Evolutionary conservation across 2,113 vertebrate genomes (phyloP), one percentile per base, ranked within the genome.

Genomic region (Centropus unirufus): DNA sequence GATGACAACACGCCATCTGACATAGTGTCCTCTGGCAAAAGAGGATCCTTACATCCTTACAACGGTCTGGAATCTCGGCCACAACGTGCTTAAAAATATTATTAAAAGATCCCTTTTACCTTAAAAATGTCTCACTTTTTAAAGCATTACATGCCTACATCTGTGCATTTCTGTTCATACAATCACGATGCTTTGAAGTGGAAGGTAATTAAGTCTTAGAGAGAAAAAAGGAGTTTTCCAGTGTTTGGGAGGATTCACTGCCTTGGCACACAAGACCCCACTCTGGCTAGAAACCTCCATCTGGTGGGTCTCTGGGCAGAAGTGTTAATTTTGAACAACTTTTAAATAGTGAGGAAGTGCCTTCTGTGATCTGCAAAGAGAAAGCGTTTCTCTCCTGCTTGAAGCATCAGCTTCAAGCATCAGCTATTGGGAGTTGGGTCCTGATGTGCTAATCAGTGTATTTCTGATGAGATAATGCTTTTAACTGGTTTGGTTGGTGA

Each of bases 361-460:
- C 32, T 82, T 59, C 47, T 32, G 47, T 8, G 52, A 14, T 40
- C 36, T 30, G 61, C 47, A 44, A 39, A 62, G 61, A 23, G 34
- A 26, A 34, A 47, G 24, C 39, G 2, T 8, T 21, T 44, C 22
- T 42, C 42, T 18, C 26, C 0, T 3, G 61, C 8, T 5, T 15
- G 49, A 2, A 11, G 44, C n/a, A n/a, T n/a, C n/a, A n/a, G n/a
- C n/a, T n/a, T 12, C 51, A 57, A 24, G 14, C 16, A 12, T 46
- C 27, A 4, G n/a, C 67, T 32, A 44, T 9, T 12, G 26, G 82
- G 46, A 66, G 32, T 83, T 5, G 46, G 6, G 20, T 39, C 57
- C 40, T 40, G 62, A 8, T 4, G 51, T 0, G 1, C 27, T 46
- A 3, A 20, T 59, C 1, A 0, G 12, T 15, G 49, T 59, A 21